Percentiles rank a stretch among this genome's conserved stretches.
Conservation (phyloP, 2,888 invertebrate species). For the Ctenicera cuprea region DNA sequence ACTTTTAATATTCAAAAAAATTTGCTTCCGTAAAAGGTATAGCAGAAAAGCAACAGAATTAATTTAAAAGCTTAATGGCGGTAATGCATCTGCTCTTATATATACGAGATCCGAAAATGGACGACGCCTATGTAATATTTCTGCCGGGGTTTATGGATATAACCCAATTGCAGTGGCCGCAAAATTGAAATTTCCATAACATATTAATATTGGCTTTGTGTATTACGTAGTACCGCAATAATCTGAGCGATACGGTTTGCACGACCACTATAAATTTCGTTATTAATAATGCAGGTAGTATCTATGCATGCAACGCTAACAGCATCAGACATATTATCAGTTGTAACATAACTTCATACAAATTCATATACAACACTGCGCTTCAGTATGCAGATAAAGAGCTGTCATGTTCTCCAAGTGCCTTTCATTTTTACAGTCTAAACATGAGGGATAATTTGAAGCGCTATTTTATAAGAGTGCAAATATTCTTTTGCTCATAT, state of each 20-base stretch:
- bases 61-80: slow-evolving; percentile 14
- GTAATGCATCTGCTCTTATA: slow-evolving; percentile 21
- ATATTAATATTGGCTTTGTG: slow-evolving; percentile 44
- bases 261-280: slow-evolving; percentile 39
- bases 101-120: slow-evolving; percentile 22
- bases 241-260: slow-evolving; percentile 38
- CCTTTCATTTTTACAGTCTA: slow-evolving; percentile 22
- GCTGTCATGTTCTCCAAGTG: slow-evolving; percentile 28
- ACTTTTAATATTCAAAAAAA: no score
- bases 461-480: slow-evolving; percentile 12
- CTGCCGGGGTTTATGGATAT: slow-evolving; percentile 25
- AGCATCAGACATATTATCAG: slow-evolving; percentile 43
- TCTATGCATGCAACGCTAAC: slow-evolving; percentile 49
- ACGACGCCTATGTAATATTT: slow-evolving; percentile 31
- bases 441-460: slow-evolving; percentile 23
- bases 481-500: background rate
- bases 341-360: slow-evolving; percentile 37
- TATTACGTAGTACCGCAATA: slow-evolving; percentile 36
- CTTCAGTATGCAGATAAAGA: slow-evolving; percentile 24
- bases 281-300: slow-evolving; percentile 55
- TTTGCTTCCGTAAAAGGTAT: background rate
- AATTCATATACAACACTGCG: slow-evolving; percentile 36
- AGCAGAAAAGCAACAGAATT: slow-evolving; percentile 4
- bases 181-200: slow-evolving; percentile 45
- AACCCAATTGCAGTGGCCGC: slow-evolving; percentile 35